Conservation (phyloP, 1,140 invertebrate species). For the Drosophila kepulauana region DNA sequence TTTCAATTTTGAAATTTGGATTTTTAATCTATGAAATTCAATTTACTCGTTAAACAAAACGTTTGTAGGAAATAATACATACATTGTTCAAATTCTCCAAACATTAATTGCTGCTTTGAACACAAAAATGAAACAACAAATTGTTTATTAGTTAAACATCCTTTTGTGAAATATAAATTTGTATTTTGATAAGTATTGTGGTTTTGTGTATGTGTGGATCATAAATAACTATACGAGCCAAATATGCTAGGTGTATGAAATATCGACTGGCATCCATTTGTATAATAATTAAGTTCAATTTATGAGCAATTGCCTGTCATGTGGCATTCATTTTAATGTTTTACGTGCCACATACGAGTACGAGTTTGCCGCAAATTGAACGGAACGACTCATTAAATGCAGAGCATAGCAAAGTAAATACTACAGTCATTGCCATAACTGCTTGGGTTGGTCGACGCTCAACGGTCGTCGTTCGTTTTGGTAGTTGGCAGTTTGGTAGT, state of each 20-base stretch:
- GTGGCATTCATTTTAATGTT: conserved; percentile 70
- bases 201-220: no score
- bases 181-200: no score
- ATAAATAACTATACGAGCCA: not conserved
- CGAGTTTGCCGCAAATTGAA: conserved; percentile 61
- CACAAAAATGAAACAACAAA: no score
- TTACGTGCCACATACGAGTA: conserved; percentile 54
- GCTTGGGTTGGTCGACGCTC: conserved; percentile 38
- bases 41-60: no score
- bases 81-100: no score
- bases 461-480: not conserved
- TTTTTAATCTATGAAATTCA: no score
- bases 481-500: not conserved
- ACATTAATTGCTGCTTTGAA: no score
- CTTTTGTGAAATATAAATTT: no score
- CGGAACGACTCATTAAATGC: conserved; percentile 70
- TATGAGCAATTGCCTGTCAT: conserved; percentile 31
- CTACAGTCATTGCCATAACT: conserved; percentile 52
- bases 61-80: no score
- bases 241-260: not conserved
- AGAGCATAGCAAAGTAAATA: conserved; percentile 46
- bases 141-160: no score
- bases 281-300: conserved; percentile 18
- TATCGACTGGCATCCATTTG: not conserved
- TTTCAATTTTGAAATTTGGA: no score